Percentiles rank a stretch among this genome's conserved stretches.
These are phyloP conservation scores for Vulpes vulpes DNA, from an alignment of 2,113 vertebrate genomes.

Conservation along the genomic window DNA sequence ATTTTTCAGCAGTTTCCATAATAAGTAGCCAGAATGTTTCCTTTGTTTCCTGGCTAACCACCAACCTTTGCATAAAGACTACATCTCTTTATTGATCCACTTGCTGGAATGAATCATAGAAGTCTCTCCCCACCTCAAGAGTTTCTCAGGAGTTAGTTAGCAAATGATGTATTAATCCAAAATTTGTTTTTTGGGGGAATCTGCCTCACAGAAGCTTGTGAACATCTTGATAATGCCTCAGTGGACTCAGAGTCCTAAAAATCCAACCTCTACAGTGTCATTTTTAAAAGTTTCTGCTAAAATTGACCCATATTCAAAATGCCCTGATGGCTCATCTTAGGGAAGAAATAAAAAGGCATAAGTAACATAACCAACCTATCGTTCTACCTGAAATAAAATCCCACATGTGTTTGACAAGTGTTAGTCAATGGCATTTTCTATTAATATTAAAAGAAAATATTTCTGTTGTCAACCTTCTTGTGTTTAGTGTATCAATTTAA, in stretches of 20 bases:
- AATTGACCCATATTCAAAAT: slow-evolving; percentile 39
- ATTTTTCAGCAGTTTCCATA: slow-evolving; percentile 60
- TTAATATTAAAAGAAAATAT: not conserved
- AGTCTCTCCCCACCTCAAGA: not conserved
- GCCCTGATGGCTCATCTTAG: slow-evolving; percentile 3
- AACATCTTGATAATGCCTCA: slow-evolving; percentile 43
- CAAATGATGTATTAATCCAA: slow-evolving; percentile 32
- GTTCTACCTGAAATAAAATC: slow-evolving; percentile 46
- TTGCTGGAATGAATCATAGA: not conserved
- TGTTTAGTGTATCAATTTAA: not conserved
- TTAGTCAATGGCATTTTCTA: not conserved
- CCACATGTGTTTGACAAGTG: not conserved
- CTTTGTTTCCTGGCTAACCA: slow-evolving; percentile 67
- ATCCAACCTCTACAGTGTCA: not conserved
- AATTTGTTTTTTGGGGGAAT: not conserved
- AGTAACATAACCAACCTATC: not conserved
- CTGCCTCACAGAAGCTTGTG: not conserved
- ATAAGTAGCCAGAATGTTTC: slow-evolving; percentile 44
- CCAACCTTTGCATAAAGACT: slow-evolving; percentile 47
- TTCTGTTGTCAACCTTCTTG: not conserved
- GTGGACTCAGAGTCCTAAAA: not conserved
- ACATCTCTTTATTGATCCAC: slow-evolving; percentile 54
- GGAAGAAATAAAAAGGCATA: not conserved
- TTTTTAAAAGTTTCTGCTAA: slow-evolving; percentile 59
- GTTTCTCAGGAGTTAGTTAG: not conserved